Base-by-base conservation (phyloP, 2,888 invertebrate genomes). In the Cataglyphis livida region DNA sequence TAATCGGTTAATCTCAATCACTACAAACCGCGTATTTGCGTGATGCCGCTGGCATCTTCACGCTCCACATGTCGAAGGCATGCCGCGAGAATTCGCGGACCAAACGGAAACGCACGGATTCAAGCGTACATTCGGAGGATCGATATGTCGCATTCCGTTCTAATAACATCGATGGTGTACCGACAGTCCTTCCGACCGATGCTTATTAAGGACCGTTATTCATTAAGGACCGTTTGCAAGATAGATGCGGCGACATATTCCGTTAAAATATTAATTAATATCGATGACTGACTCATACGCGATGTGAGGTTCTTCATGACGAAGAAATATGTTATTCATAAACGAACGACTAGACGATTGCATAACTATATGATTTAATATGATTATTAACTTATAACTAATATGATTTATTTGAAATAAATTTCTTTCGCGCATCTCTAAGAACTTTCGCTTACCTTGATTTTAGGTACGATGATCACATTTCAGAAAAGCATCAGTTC, bases 21-120 rank as follows among this genome's bases (percentile, higher is more conserved):
- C 59, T 54, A 66, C 66, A 48, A 78, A 85, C 81, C 70, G 85
- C 85, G 79, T 85, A 84, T 81, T 89, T 90, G 90, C 90, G 90
- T 90, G 89, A 85, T 81, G 82, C 90, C 88, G 78, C 90, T 81
- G 89, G 90, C 88, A 90, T 90, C 90, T 87, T 90, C 90, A 78
- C 88, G 90, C 87, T 87, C 84, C 81, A 75, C 74, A 90, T 85
- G 85, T 85, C 90, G 84, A 90, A 88, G 89, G 89, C 85, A 89
- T 48, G 87, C 88, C 87, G 71, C 87, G 86, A 83, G 88, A 90
- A 90, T 90, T 85, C 87, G 62, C 82, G 81, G 84, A 78, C 74
- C 76, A 61, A 76, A 28, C 82, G 70, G 85, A 87, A 85, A 66
- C 70, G 73, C 71, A 74, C 73, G 79, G 82, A 75, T 82, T 76